Evolutionary conservation across 2,797 vertebrate genomes (phyloP).

Genomic region (Euthynnus affinis): DNA sequence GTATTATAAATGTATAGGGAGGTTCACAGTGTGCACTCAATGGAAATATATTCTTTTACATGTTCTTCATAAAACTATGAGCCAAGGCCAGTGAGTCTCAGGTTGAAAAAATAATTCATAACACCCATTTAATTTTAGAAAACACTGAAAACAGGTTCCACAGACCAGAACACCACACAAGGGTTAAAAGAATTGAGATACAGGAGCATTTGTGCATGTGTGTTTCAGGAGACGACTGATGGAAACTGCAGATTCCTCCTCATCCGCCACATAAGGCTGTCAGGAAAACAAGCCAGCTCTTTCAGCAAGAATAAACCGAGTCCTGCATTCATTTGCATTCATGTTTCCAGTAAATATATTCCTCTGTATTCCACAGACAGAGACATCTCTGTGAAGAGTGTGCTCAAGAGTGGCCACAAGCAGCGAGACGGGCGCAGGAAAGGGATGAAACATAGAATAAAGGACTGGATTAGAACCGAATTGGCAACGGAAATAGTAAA

Average conservation of each 20-base stretch:
- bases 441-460: slow-evolving; percentile 53
- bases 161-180: too few species aligned
- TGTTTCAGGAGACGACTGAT: slow-evolving; percentile 42
- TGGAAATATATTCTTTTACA: too few species aligned
- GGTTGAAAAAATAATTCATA: too few species aligned
- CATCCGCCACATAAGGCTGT: slow-evolving; percentile 50
- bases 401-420: slow-evolving; percentile 43
- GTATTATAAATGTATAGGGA: too few species aligned
- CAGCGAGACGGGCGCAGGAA: slow-evolving; percentile 54
- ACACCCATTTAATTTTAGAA: too few species aligned
- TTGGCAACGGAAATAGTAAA: slow-evolving; percentile 60
- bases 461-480: slow-evolving; percentile 49
- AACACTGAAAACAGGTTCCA: too few species aligned
- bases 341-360: slow-evolving; percentile 73
- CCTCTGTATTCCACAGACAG: slow-evolving; percentile 69
- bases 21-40: too few species aligned
- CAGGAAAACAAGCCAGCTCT: slow-evolving; percentile 73
- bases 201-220: slow-evolving; percentile 19
- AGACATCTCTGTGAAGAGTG: slow-evolving; percentile 65
- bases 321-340: slow-evolving; percentile 78
- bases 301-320: slow-evolving; percentile 71
- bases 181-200: slow-evolving; percentile 17
- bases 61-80: too few species aligned
- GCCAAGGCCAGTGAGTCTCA: too few species aligned
- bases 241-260: slow-evolving; percentile 68